Conservation (phyloP, 2,888 invertebrate species). For the Mythimna lalbum region DNA sequence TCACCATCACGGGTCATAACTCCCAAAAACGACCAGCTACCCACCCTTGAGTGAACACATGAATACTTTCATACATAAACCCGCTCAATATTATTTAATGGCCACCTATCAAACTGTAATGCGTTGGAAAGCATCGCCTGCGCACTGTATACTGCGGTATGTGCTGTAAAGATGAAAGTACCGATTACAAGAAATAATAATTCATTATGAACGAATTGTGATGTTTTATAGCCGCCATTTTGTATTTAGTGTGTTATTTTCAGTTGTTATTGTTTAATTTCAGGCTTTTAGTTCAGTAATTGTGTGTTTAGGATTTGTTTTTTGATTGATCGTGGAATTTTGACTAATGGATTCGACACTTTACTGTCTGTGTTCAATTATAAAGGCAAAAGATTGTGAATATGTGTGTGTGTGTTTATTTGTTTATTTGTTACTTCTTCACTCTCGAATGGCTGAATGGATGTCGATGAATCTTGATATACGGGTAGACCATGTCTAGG, state of each 20-base stretch:
- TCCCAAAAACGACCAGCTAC: slow-evolving; percentile 16
- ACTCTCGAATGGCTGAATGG: no score
- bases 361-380: background rate
- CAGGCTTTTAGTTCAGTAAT: slow-evolving; percentile 10
- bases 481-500: no score
- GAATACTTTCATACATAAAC: slow-evolving; percentile 55
- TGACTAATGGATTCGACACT: background rate
- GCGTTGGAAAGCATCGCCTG: slow-evolving; percentile 72
- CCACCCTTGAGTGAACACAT: slow-evolving; percentile 49
- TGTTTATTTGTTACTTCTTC: no score
- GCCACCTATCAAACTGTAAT: slow-evolving; percentile 54
- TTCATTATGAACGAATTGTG: slow-evolving; percentile 53
- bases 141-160: slow-evolving; percentile 40
- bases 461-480: no score
- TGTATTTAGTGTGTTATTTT: slow-evolving; percentile 24
- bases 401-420: no score
- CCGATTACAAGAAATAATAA: slow-evolving; percentile 58
- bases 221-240: slow-evolving; percentile 44
- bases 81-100: slow-evolving; percentile 63
- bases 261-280: slow-evolving; percentile 24
- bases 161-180: slow-evolving; percentile 65
- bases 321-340: background rate
- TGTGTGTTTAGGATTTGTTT: background rate
- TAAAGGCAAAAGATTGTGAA: no score
- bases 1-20: slow-evolving; percentile 59